Conservation (phyloP, 2,888 invertebrate species). For the Spisula subtruncata region DNA sequence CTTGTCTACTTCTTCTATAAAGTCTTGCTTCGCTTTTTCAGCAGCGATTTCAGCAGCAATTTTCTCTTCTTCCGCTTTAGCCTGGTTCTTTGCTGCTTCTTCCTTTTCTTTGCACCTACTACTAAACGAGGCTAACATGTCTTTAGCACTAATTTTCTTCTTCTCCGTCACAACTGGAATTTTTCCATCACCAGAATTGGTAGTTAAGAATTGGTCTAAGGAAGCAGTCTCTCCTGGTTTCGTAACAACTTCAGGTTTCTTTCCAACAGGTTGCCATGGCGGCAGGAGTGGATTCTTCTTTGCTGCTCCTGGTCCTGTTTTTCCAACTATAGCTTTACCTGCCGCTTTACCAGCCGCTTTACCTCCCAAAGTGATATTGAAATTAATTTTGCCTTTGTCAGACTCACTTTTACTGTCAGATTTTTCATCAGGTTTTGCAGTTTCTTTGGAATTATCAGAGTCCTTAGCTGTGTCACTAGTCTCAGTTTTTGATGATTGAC, state of each 20-base stretch:
- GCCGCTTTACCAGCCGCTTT: slow-evolving; percentile 48
- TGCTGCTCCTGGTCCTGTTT: slow-evolving; percentile 37
- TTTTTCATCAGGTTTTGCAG: slow-evolving; percentile 48
- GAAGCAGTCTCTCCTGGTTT: slow-evolving; percentile 66
- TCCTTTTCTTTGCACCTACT: slow-evolving; percentile 66
- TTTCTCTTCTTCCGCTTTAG: slow-evolving; percentile 41
- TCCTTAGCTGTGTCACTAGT: slow-evolving; percentile 52
- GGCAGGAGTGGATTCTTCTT: slow-evolving; percentile 73
- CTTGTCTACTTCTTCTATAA: slow-evolving; percentile 69
- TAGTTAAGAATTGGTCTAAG: slow-evolving; percentile 75
- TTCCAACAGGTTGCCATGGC: slow-evolving; percentile 75
- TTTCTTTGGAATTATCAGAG: slow-evolving; percentile 50
- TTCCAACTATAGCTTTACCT: slow-evolving; percentile 50
- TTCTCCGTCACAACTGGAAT: slow-evolving; percentile 73
- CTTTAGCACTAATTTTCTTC: slow-evolving; percentile 72
- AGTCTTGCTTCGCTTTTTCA: slow-evolving; percentile 48
- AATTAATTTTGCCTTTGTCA: slow-evolving; percentile 58
- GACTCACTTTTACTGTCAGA: slow-evolving; percentile 45
- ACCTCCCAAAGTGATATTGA: slow-evolving; percentile 53
- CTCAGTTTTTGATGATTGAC: slow-evolving; percentile 43
- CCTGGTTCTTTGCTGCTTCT: slow-evolving; percentile 31
- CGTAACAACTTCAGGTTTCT: slow-evolving; percentile 55
- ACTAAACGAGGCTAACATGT: slow-evolving; percentile 71
- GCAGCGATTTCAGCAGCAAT: slow-evolving; percentile 30
- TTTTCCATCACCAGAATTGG: slow-evolving; percentile 69